Conservation (phyloP, 2,888 invertebrate species). For the Schrankia costaestrigalis region DNA sequence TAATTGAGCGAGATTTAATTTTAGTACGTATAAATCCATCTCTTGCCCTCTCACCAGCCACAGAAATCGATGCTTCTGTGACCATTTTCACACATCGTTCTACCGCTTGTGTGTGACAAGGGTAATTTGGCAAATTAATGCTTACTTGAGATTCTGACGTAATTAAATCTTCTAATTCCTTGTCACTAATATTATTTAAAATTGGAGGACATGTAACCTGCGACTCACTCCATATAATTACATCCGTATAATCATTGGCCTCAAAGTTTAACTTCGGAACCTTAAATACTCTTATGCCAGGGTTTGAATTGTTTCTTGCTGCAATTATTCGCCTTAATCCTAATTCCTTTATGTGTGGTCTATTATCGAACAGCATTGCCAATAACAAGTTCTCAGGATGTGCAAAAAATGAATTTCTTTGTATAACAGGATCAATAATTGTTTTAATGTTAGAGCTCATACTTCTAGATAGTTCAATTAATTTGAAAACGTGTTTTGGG, state of each 20-base stretch:
- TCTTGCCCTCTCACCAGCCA: not conserved
- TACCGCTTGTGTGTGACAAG: constrained; percentile 6
- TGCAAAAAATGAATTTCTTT: not conserved
- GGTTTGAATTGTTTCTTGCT: not conserved
- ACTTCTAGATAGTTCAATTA: not conserved
- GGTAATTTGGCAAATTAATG: not conserved
- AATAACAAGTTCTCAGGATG: not conserved
- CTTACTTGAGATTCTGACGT: not conserved
- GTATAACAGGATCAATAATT: not conserved
- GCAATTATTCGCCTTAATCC: not conserved
- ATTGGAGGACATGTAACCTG: not conserved
- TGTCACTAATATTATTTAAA: not conserved
- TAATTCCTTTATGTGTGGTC: not conserved
- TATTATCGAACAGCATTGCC: not conserved
- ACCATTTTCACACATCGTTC: constrained; percentile 3
- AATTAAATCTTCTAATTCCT: not conserved
- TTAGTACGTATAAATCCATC: constrained; percentile 4
- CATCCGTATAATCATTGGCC: not conserved
- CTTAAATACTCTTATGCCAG: not conserved
- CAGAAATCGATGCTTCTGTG: not conserved
- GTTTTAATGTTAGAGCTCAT: not conserved
- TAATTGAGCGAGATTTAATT: constrained; percentile 1
- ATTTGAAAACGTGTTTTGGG: not conserved
- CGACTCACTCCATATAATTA: not conserved
- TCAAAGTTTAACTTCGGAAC: not conserved